These are phyloP conservation scores for Xenopus petersii DNA, from an alignment of 2,797 vertebrate species.

Conservation along the genomic window DNA sequence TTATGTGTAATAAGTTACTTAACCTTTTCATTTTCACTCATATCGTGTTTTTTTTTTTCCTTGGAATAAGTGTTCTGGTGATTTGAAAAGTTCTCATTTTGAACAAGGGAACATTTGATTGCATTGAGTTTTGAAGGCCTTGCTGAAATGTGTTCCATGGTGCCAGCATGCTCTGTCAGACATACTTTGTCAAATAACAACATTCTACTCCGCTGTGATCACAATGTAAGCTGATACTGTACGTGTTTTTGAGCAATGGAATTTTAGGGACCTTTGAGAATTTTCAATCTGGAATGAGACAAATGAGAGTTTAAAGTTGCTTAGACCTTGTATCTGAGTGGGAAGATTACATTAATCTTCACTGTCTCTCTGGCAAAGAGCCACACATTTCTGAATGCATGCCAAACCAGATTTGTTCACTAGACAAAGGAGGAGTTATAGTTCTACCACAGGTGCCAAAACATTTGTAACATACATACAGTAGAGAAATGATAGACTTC, in stretches of 20 bases:
- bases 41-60: conserved; percentile 27
- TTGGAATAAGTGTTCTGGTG: conserved; percentile 8
- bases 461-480: background rate
- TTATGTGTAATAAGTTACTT: conserved; percentile 41
- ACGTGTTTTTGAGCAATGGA: conserved; percentile 32
- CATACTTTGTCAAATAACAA: conserved; percentile 47
- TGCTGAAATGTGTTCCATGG: conserved; percentile 40
- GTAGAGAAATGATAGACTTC: background rate
- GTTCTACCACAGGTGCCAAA: conserved; percentile 29
- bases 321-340: conserved; percentile 37
- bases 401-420: conserved; percentile 34
- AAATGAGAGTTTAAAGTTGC: conserved; percentile 44
- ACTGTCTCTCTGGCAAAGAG: conserved; percentile 36
- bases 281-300: conserved; percentile 37
- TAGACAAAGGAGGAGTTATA: conserved; percentile 20
- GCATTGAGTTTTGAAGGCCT: conserved; percentile 27
- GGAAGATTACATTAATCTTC: conserved; percentile 48
- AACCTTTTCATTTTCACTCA: conserved; percentile 45
- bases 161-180: conserved; percentile 39
- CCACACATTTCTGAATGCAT: conserved; percentile 34
- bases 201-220: conserved; percentile 39
- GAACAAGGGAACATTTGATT: conserved; percentile 38
- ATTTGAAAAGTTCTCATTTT: conserved; percentile 26
- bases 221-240: conserved; percentile 35
- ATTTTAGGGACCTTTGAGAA: conserved; percentile 42